Conservation (phyloP, 2,888 invertebrate species). For the Exephanes ischioxanthus region DNA sequence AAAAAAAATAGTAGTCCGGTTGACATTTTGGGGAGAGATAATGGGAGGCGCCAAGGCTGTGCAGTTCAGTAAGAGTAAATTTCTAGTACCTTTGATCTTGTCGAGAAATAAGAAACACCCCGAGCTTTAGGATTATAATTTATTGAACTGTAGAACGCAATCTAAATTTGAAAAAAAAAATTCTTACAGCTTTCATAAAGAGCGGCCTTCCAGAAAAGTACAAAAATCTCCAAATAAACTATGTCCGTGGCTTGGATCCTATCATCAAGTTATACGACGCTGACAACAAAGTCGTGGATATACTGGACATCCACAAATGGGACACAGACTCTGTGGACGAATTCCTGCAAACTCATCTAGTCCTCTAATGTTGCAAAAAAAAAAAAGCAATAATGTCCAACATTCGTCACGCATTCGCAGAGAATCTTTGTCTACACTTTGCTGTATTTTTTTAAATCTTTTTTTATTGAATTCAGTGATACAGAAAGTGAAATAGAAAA, state of each 20-base stretch:
- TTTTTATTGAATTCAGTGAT: constrained; percentile 55
- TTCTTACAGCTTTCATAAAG: constrained; percentile 94
- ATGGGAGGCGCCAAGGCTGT: neutral
- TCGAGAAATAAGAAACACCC: neutral
- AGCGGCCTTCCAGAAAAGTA: constrained; percentile 96
- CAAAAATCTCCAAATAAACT: constrained; percentile 96
- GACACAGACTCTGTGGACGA: constrained; percentile 99
- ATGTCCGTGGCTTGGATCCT: constrained; percentile 97
- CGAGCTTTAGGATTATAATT: neutral
- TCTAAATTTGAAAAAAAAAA: constrained; percentile 1
- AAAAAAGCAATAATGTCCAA: constrained; percentile 34
- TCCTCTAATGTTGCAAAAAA: constrained; percentile 47
- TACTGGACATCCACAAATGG: constrained; percentile 99
- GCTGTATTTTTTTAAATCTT: neutral
- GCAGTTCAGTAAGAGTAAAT: neutral
- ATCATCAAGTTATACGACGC: constrained; percentile 96
- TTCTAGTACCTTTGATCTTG: no score
- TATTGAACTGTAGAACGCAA: no score
- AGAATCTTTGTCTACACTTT: constrained; percentile 23
- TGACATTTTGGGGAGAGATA: neutral
- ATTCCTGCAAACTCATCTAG: constrained; percentile 96
- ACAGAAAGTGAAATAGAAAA: constrained; percentile 64
- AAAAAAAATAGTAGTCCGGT: neutral
- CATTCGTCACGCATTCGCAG: constrained; percentile 1
- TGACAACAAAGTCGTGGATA: constrained; percentile 93